Base-by-base conservation (phyloP, 2,113 vertebrate genomes). In the Pan paniscus region DNA sequence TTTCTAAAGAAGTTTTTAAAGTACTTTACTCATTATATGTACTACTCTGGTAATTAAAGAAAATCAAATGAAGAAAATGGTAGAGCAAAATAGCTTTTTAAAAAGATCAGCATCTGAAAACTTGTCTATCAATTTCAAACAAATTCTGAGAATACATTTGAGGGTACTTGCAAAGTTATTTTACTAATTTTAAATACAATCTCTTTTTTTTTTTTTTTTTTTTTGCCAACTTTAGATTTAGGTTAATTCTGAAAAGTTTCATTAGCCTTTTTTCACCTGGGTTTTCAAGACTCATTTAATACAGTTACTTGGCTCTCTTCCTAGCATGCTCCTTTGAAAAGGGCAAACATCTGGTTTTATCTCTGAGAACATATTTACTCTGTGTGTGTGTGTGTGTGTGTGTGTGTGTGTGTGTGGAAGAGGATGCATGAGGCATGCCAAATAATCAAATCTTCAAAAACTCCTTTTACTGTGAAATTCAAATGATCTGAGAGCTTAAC, bases 361-460 rank as follows among this genome's bases (percentile, higher is more conserved):
- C 27, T 89, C 67, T 55, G 76, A 75, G 72, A 55, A 68, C 43
- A 35, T n/a, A 22, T 40, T 72, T 18, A 11, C 38, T 9, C 17
- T 6, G 16, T 20, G 16, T 46, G 22, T 25, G 52, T 12, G 13
- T 3, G 13, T 35, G 55, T 6, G 59, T 8, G 59, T 57, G 52
- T 22, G 55, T 12, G 40, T 5, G 14, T 6, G 14, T 17, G 50
- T 3, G 46, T 5, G 32, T 2, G 46, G 10, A 0, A 1, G 10
- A 1, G 2, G 5, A 0, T 50, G 12, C 6, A 43, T 4, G 8
- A 25, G 2, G 12, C 17, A 1, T 27, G 20, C 23, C 48, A 64
- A 48, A 27, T 6, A 32, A 70, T 40, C 11, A 81, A 92, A 93
- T 57, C 52, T 86, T 35, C 78, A 92, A 30, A 85, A 46, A n/a